These are phyloP conservation scores for Lagocephalus sceleratus DNA, from an alignment of 2,797 vertebrate genomes.

Conservation along the genomic window DNA sequence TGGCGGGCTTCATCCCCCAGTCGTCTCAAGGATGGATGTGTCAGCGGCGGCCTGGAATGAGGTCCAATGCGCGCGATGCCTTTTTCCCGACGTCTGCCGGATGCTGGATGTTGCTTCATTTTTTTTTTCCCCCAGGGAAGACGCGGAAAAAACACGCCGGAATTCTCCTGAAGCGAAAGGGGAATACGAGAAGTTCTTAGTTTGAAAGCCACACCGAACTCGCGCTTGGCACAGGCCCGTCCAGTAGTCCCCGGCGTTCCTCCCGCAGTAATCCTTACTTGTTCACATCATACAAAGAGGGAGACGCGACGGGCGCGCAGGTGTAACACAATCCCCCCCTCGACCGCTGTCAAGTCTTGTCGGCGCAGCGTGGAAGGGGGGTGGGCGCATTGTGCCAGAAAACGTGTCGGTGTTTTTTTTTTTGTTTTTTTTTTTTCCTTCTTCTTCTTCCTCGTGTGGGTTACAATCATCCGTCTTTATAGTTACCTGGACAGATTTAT, in stretches of 20 bases:
- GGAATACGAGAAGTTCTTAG: not conserved
- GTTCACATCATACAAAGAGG: conserved; percentile 6
- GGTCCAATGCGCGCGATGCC: conserved; percentile 8
- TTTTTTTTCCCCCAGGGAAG: not conserved
- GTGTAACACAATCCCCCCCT: conserved; percentile 40
- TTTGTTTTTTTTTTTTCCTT: no score
- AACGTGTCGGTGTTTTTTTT: conserved; percentile 33
- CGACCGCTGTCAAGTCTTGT: conserved; percentile 50
- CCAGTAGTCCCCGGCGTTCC: conserved; percentile 21
- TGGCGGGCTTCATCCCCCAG: no score
- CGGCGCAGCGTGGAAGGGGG: conserved; percentile 32
- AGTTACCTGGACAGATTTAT: conserved; percentile 52
- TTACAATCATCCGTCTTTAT: conserved; percentile 47
- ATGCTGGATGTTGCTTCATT: not conserved
- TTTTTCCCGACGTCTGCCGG: conserved; percentile 9
- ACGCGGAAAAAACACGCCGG: not conserved
- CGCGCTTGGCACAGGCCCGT: not conserved
- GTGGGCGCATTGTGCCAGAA: conserved; percentile 36
- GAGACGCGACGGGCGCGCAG: conserved; percentile 15
- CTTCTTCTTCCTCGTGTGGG: conserved; percentile 3
- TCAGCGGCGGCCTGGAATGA: not conserved
- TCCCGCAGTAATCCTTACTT: conserved; percentile 14
- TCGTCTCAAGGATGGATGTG: no score
- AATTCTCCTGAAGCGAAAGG: no score
- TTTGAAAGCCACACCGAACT: not conserved